A percentile compares a stretch with the other conserved stretches of the same genome.
phyloP scores from a whole-genome alignment of 2,113 vertebrate genomes.

The Esox niger region DNA sequence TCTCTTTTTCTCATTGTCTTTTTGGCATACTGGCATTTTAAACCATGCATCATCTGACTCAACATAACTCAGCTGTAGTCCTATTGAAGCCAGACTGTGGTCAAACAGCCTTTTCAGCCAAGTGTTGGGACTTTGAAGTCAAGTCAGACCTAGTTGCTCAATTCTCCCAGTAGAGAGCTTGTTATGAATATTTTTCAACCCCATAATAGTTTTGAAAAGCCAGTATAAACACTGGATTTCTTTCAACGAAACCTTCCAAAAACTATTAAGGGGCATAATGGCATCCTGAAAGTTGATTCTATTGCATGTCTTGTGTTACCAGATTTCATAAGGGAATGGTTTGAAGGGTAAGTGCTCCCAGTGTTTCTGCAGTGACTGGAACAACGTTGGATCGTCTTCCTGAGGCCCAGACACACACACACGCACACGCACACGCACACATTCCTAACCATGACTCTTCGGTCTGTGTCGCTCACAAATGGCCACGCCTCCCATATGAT shows the following conservation, averaged over 20 bases:
- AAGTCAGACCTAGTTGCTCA: conserved; percentile 28
- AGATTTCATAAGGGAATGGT: conserved; percentile 48
- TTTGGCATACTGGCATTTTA: background rate
- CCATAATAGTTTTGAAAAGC: conserved; percentile 55
- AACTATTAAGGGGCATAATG: conserved; percentile 45
- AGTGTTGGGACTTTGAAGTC: conserved; percentile 32
- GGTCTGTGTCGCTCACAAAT: conserved; percentile 48
- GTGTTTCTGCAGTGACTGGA: conserved; percentile 43
- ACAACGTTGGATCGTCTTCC: conserved; percentile 38
- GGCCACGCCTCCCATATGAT: conserved; percentile 62
- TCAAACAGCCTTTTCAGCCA: conserved; percentile 37
- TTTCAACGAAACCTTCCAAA: conserved; percentile 61
- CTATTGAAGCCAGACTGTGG: conserved; percentile 40
- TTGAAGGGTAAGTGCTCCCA: conserved; percentile 50
- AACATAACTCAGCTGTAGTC: conserved; percentile 3
- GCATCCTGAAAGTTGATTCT: conserved; percentile 58
- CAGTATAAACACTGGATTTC: conserved; percentile 58
- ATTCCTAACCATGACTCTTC: too few relatives aligned
- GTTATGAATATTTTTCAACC: conserved; percentile 43
- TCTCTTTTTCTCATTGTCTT: background rate
- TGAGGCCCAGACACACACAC: conserved; percentile 61
- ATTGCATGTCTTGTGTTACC: conserved; percentile 27
- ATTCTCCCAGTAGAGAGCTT: conserved; percentile 24
- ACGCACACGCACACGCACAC: too few relatives aligned
- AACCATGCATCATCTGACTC: background rate